Base-by-base conservation (phyloP, 2,113 vertebrate species). In the Salminus brasiliensis region DNA sequence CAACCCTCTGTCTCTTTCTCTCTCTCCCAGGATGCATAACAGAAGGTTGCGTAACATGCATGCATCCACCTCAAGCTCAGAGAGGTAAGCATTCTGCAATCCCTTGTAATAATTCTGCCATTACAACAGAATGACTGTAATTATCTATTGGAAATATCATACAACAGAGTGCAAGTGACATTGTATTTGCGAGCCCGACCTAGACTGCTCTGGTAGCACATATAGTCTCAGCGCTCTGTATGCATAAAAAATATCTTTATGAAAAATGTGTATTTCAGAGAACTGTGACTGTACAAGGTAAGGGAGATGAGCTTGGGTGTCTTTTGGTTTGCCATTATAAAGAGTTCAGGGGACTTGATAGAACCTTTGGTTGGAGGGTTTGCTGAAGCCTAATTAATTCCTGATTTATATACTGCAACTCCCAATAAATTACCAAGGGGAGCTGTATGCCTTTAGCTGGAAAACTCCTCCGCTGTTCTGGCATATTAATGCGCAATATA, bases 401-500 rank as follows among this genome's bases (percentile, higher is more conserved):
- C 63, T 83, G 68, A 76, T 47, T 79, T 66, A 83, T 68, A 76
- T 74, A 70, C 63, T 74, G 66, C 62, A 83, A 55, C 59, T 83
- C 49, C 49, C 68, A 36, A 62, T 69, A 79, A 81, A 87, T 85
- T 72, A 80, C 29, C 43, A 81, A 43, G 52, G 74, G 49, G 27
- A 75, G 43, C 76, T 55, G n/a, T 32, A 39, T 69, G 73, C 72
- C 53, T 80, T 79, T 78, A 29, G 67, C 52, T n/a, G 53, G 18
- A 68, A 67, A 72, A 73, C 67, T 53, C 29, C 66, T 59, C 57
- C 1, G 30, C 73, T 62, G 59, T 77, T 77, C 62, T 71, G 69
- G 69, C 80, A 76, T 72, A 83, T 80, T 74, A 74, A 80, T 70
- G 62, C 23, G 30, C 49, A 32, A 62, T 80, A 66, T 25, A 49